A percentile compares a stretch with the other conserved stretches of the same genome.
Conservation (phyloP, 1,140 invertebrate genomes). For the Zaprionus camerounensis region DNA sequence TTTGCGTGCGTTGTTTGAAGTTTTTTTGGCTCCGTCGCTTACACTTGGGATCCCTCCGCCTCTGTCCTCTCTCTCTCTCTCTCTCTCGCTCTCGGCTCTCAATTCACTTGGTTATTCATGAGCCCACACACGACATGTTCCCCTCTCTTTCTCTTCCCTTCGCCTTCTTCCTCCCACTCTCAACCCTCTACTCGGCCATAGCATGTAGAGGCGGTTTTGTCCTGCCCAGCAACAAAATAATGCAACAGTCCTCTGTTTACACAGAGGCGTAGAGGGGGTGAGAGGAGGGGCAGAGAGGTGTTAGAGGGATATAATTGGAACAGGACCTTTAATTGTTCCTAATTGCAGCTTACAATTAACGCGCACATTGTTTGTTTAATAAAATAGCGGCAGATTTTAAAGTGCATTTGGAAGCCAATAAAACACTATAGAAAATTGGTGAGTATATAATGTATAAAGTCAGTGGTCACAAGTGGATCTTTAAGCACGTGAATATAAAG, state of each 20-base stretch:
- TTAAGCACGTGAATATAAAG: too few relatives aligned
- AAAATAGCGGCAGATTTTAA: slow-evolving; percentile 3
- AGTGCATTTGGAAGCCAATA: background rate
- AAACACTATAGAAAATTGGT: background rate
- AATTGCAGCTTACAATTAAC: slow-evolving; percentile 23
- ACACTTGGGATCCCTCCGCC: too few relatives aligned
- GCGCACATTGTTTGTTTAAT: background rate
- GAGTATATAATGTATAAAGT: too few relatives aligned
- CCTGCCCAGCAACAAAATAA: slow-evolving; percentile 7
- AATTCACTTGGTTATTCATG: slow-evolving; percentile 50
- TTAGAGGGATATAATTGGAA: background rate
- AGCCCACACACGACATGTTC: slow-evolving; percentile 16
- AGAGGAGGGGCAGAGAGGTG: background rate
- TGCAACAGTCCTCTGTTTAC: slow-evolving; percentile 3
- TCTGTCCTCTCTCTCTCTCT: background rate
- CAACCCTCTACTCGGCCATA: background rate
- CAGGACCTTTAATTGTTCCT: slow-evolving; percentile 9
- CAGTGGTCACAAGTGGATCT: too few relatives aligned
- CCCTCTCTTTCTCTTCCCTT: too few relatives aligned
- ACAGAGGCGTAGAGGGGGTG: background rate
- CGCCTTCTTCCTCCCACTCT: background rate
- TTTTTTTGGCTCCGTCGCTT: slow-evolving; percentile 21
- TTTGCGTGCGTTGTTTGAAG: slow-evolving; percentile 41
- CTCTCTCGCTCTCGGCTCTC: background rate
- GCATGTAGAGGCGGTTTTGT: background rate